Percentiles rank a stretch among this genome's conserved stretches.
Evolutionary conservation across 92 coral and sea anemone species (phyloP).

Genomic region (Muricea muricata): DNA sequence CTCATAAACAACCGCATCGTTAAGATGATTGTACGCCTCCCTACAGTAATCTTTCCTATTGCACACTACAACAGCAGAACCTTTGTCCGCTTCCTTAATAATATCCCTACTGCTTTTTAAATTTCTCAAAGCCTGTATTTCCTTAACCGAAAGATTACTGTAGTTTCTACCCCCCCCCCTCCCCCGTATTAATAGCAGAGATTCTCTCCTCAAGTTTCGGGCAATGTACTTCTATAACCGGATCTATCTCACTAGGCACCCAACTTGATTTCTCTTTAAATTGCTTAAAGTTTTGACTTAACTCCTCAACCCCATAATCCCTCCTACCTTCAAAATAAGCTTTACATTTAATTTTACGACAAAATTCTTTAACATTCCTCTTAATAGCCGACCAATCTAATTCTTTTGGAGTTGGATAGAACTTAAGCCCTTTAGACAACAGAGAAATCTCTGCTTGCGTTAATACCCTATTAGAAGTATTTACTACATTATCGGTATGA

Average conservation of each 20-base stretch:
- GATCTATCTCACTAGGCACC: neutral
- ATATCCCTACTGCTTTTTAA: slow-evolving; percentile 38
- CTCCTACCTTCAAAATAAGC: neutral
- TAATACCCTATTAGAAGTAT: neutral
- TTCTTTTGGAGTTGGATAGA: slow-evolving; percentile 7
- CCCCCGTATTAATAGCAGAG: neutral
- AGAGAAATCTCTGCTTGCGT: neutral
- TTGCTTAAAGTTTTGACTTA: neutral
- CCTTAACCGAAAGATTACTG: slow-evolving; percentile 42
- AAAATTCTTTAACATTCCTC: neutral
- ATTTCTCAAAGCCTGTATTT: slow-evolving; percentile 36
- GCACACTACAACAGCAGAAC: slow-evolving; percentile 52
- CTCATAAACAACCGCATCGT: slow-evolving; percentile 12
- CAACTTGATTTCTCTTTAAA: slow-evolving; percentile 1
- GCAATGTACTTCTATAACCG: neutral
- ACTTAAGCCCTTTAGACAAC: neutral
- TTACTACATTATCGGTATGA: neutral
- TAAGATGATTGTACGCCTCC: slow-evolving; percentile 34
- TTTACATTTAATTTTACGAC: neutral
- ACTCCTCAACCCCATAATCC: neutral
- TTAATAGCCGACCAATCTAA: neutral
- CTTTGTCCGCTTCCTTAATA: slow-evolving; percentile 57
- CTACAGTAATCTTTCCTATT: slow-evolving; percentile 4
- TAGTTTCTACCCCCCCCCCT: neutral
- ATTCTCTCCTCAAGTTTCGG: slow-evolving; percentile 20